phyloP scores from a whole-genome alignment of 1,140 invertebrate species.

The Drosophila trapezifrons region DNA sequence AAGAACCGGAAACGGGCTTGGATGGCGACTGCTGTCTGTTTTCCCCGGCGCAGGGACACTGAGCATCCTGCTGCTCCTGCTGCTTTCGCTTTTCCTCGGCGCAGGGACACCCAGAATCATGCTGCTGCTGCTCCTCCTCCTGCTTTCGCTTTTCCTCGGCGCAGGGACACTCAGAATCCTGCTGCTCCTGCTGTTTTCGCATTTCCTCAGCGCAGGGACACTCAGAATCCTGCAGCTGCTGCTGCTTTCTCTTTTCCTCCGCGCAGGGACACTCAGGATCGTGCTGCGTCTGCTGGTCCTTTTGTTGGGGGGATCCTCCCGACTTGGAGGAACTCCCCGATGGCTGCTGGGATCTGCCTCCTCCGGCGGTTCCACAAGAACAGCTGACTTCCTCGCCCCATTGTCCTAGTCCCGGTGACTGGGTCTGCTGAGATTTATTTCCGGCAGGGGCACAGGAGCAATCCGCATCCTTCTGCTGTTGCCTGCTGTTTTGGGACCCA shows the following conservation, averaged over 20 bases:
- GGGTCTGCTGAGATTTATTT: not conserved
- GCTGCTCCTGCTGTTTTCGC: too few species aligned
- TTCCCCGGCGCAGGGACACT: not conserved
- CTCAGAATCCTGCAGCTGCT: too few species aligned
- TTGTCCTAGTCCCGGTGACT: not conserved
- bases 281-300: not conserved
- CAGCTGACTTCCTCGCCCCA: not conserved
- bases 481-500: not conserved
- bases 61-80: not conserved
- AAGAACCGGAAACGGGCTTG: too few species aligned
- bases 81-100: too few species aligned
- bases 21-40: too few species aligned
- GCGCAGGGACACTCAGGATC: not conserved
- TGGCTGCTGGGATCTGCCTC: not conserved
- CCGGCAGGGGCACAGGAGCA: conserved; percentile 4
- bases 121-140: not conserved
- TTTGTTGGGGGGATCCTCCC: too few species aligned
- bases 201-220: too few species aligned
- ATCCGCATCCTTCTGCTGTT: not conserved
- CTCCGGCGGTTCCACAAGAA: not conserved
- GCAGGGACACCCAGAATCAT: not conserved
- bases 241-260: too few species aligned
- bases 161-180: not conserved
- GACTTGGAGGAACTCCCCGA: not conserved
- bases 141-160: too few species aligned